Evolutionary conservation across 2,888 invertebrate species (phyloP).

Genomic region (Dolichomitus sp.): DNA sequence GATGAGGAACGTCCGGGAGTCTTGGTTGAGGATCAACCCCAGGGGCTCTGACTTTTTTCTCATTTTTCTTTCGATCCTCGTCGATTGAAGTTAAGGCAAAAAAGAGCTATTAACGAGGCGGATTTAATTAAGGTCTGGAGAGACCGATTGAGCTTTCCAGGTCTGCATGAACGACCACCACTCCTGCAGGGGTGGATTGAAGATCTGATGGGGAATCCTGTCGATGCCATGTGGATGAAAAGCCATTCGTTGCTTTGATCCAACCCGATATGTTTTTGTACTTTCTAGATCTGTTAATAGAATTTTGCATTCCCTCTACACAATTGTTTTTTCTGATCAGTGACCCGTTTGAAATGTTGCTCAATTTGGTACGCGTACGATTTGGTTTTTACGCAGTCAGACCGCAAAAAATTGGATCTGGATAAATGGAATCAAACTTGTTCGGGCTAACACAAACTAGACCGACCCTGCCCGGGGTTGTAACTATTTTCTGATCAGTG

Average conservation of each 20-base stretch:
- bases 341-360: not conserved
- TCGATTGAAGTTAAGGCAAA: conserved; percentile 1
- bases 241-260: not conserved
- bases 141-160: conserved; percentile 13
- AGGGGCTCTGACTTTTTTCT: not conserved
- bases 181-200: not conserved
- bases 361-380: not conserved
- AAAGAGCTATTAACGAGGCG: conserved; percentile 49
- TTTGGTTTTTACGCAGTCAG: not conserved
- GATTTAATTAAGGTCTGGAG: conserved; percentile 41
- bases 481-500: not conserved
- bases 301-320: not conserved
- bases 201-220: not conserved
- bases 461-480: not conserved
- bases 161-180: not conserved
- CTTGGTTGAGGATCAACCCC: conserved; percentile 24
- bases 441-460: not conserved
- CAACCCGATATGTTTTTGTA: not conserved
- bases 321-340: not conserved
- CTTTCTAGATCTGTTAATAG: not conserved
- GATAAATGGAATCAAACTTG: not conserved
- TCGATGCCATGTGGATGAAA: not conserved
- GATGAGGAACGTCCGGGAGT: conserved; percentile 36
- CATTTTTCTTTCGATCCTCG: conserved; percentile 12
- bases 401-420: not conserved